These are phyloP conservation scores for Abrostola tripartita DNA, from an alignment of 2,888 invertebrate species.

Conservation along the genomic window DNA sequence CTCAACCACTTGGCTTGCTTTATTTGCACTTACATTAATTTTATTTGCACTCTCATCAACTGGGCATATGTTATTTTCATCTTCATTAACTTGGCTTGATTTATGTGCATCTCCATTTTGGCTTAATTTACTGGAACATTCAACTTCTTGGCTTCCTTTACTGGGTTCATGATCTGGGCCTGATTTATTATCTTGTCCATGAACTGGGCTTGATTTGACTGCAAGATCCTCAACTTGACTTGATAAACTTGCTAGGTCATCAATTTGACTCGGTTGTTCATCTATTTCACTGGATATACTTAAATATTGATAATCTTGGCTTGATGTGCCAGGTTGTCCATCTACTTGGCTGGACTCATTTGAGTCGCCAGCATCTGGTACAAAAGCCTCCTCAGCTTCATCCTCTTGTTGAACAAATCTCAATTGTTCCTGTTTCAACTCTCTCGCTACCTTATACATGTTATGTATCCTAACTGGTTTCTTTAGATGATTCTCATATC, in stretches of 20 bases:
- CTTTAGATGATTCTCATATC: constrained; percentile 95
- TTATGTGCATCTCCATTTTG: neutral
- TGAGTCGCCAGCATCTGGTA: constrained; percentile 1
- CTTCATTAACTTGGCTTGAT: neutral
- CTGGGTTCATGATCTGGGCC: neutral
- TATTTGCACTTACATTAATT: neutral
- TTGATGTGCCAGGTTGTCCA: constrained; percentile 24
- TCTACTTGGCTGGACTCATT: constrained; percentile 6
- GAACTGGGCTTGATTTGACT: neutral
- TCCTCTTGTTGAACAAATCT: constrained; percentile 49
- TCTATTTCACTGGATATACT: neutral
- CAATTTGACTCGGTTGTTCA: neutral
- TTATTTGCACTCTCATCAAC: neutral
- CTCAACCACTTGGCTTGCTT: neutral
- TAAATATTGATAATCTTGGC: neutral
- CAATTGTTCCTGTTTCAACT: constrained; percentile 78
- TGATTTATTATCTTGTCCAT: neutral
- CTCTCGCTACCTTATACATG: constrained; percentile 92
- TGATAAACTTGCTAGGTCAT: neutral
- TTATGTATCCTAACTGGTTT: constrained; percentile 96
- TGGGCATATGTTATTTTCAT: neutral
- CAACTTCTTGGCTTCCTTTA: too few relatives aligned
- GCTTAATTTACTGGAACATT: too few relatives aligned
- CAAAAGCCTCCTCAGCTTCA: constrained; percentile 20
- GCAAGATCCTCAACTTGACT: neutral